phyloP scores from a whole-genome alignment of 30 jellyfish, hydroid and myxozoan genomes.

The Hydractinia symbiolongicarpus region DNA sequence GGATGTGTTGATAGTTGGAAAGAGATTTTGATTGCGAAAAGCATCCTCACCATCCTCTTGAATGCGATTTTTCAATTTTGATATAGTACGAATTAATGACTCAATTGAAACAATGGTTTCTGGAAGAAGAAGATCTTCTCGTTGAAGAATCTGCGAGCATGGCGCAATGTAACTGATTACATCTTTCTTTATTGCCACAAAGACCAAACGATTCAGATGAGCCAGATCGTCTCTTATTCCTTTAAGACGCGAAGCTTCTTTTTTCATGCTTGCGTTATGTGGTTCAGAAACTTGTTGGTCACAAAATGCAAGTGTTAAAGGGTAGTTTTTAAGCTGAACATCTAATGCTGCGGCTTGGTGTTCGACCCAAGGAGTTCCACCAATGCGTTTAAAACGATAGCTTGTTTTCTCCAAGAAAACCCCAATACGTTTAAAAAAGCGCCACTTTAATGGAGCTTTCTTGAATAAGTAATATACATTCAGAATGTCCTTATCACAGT shows the following conservation, averaged over 20 bases:
- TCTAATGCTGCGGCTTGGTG: constrained; percentile 12
- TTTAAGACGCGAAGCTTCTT: no score
- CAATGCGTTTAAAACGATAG: neutral
- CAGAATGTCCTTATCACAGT: constrained; percentile 5
- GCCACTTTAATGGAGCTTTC: constrained; percentile 9
- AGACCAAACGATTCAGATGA: neutral
- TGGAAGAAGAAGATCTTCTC: neutral
- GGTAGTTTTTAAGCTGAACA: neutral
- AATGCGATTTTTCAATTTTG: neutral
- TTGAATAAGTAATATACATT: constrained; percentile 24
- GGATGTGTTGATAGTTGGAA: no score
- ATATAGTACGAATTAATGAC: neutral
- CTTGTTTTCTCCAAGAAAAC: neutral
- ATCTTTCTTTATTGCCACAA: neutral
- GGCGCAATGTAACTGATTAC: neutral
- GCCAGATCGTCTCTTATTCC: neutral
- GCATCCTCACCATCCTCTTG: neutral
- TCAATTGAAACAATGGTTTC: neutral
- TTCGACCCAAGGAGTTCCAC: constrained; percentile 23
- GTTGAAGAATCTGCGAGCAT: neutral
- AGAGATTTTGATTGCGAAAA: neutral
- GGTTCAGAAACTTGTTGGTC: neutral
- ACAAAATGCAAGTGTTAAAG: neutral
- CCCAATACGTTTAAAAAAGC: neutral
- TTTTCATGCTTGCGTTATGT: neutral